These are phyloP conservation scores for Tinea trinotella DNA, from an alignment of 2,888 invertebrate species.

Conservation along the genomic window DNA sequence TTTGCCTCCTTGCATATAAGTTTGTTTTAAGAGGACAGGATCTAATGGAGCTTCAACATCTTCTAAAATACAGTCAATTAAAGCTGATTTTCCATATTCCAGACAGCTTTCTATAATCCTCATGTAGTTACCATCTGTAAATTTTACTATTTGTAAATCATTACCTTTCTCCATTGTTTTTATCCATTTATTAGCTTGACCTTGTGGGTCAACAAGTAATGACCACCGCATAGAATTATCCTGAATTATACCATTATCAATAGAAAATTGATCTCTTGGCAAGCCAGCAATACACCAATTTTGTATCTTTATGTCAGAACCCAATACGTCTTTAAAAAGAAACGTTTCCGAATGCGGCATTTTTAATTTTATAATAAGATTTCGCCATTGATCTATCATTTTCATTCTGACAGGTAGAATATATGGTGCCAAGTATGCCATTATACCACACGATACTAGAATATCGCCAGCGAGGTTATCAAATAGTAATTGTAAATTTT, in stretches of 20 bases:
- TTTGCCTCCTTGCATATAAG: slow-evolving; percentile 80
- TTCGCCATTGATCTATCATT: slow-evolving; percentile 80
- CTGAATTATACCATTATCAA: slow-evolving; percentile 88
- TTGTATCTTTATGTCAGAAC: slow-evolving; percentile 89
- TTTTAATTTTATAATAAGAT: slow-evolving; percentile 74
- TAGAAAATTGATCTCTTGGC: slow-evolving; percentile 86
- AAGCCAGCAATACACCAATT: slow-evolving; percentile 88
- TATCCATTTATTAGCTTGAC: slow-evolving; percentile 89
- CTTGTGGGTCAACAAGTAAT: slow-evolving; percentile 87
- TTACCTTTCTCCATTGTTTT: slow-evolving; percentile 85
- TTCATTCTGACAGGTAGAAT: slow-evolving; percentile 77
- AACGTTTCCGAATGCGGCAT: slow-evolving; percentile 86
- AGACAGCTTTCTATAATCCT: slow-evolving; percentile 81
- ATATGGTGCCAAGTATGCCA: slow-evolving; percentile 91
- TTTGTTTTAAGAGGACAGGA: slow-evolving; percentile 81
- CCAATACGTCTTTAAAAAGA: slow-evolving; percentile 81
- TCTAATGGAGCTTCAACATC: slow-evolving; percentile 84
- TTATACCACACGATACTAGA: slow-evolving; percentile 88
- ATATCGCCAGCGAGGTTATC: slow-evolving; percentile 92
- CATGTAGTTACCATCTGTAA: slow-evolving; percentile 83
- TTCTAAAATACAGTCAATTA: slow-evolving; percentile 84
- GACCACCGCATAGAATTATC: slow-evolving; percentile 85
- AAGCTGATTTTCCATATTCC: slow-evolving; percentile 81
- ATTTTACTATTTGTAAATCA: slow-evolving; percentile 79
- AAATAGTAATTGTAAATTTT: slow-evolving; percentile 79